phyloP scores from a whole-genome alignment of 1,140 invertebrate genomes.

The Mesaphorura yosii region DNA sequence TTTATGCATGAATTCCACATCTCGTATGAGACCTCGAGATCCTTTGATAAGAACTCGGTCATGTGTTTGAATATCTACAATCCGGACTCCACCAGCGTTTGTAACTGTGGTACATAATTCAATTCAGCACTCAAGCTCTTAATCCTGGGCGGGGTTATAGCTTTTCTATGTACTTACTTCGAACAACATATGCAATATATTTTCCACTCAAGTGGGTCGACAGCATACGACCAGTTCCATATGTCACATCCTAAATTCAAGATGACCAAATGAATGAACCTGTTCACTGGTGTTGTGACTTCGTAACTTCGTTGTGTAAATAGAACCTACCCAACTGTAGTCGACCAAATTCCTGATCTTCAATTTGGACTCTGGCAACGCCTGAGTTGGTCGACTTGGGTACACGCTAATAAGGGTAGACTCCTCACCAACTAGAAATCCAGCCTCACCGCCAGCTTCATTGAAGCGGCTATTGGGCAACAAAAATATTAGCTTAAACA shows the following conservation, averaged over 20 bases:
- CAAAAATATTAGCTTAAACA: no score
- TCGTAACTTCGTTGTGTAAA: neutral
- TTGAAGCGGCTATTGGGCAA: conserved; percentile 25
- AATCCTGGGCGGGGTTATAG: no score
- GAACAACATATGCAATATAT: conserved; percentile 79
- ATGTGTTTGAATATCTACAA: conserved; percentile 61
- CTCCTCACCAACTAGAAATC: conserved; percentile 17
- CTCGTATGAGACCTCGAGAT: conserved; percentile 68
- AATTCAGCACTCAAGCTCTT: neutral
- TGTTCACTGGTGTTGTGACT: no score
- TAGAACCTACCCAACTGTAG: conserved; percentile 73
- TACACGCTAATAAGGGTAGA: conserved; percentile 10
- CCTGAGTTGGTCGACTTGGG: conserved; percentile 9
- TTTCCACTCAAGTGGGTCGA: conserved; percentile 74
- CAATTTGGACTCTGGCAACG: conserved; percentile 58
- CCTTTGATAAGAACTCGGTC: conserved; percentile 72
- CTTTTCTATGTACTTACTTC: no score
- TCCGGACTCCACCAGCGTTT: conserved; percentile 63
- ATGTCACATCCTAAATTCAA: conserved; percentile 42
- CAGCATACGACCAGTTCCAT: conserved; percentile 73
- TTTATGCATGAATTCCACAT: conserved; percentile 77
- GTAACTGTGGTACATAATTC: conserved; percentile 44
- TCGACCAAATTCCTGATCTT: conserved; percentile 83
- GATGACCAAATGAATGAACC: no score
- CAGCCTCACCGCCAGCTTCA: conserved; percentile 21